Base-by-base conservation (phyloP, 1,140 invertebrate species). In the Leptopilina clavipes region DNA sequence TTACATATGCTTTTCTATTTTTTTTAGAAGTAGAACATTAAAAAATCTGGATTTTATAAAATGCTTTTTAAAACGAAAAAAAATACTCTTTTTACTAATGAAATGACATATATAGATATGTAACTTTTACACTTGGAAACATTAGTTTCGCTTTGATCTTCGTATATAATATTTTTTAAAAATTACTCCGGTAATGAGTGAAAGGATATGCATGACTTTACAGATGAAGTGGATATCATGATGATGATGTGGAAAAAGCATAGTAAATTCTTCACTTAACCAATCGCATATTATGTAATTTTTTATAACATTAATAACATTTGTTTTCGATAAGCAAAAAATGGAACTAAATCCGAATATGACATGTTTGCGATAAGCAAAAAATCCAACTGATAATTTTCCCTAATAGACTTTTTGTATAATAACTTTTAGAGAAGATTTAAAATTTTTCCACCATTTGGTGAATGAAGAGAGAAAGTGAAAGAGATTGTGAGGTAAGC, bases 71-170 rank as follows among this genome's bases (percentile, higher is more conserved):
- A 12, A 10, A 14, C 10, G 3, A 3, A n/a, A 12, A 48, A n/a
- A n/a, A 14, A 14, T 48, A 14, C 12, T 14, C 44, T 3, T 48
- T 48, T n/a, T 11, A 48, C 10, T 10, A 48, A 48, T n/a, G n/a
- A 48, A 48, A 48, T 48, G 44, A 48, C 44, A 14, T 48, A n/a
- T 14, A 48, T 14, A 48, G 3, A 44, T 44, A 31, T 31, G 6
- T 1, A 40, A 40, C 5, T n/a, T 48, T 48, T 48, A 48, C 44
- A 48, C 44, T 48, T 48, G 11, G 44, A 48, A 48, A 48, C 44
- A 48, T 48, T 48, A 48, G n/a, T 48, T 48, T 48, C 44, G 44
- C 44, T 48, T 48, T 48, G 10, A 48, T 48, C 44, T 48, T 48
- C n/a, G 44, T 14, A n/a, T 14, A 9, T 40, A 48, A 14, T 11